Evolutionary conservation across 2,888 invertebrate species (phyloP).

Genomic region (Drosophila anomalata): DNA sequence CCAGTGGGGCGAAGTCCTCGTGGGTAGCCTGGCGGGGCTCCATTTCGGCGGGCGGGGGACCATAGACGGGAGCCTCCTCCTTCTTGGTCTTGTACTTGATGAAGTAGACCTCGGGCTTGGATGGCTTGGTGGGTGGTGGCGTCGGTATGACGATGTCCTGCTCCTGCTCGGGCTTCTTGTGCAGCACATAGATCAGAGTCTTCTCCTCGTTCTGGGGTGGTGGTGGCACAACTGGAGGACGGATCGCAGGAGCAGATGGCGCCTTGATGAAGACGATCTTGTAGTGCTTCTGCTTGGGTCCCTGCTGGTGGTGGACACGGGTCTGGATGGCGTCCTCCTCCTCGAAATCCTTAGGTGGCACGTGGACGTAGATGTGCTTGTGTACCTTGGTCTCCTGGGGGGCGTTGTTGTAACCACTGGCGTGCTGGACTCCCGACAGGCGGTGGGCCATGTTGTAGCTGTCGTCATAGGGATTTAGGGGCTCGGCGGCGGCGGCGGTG

Average conservation of each 20-base stretch:
- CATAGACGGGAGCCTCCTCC: constrained; percentile 80
- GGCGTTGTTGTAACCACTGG: constrained; percentile 73
- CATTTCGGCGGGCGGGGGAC: constrained; percentile 74
- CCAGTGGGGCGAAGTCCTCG: constrained; percentile 52
- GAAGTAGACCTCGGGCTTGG: constrained; percentile 95
- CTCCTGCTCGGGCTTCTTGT: constrained; percentile 93
- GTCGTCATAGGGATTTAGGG: constrained; percentile 63
- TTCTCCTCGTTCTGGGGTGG: constrained; percentile 93
- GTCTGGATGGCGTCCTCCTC: constrained; percentile 79
- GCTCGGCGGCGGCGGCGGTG: constrained; percentile 42
- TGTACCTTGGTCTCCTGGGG: constrained; percentile 76
- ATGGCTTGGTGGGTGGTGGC: constrained; percentile 91
- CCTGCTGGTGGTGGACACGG: constrained; percentile 79
- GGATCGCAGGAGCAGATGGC: constrained; percentile 91
- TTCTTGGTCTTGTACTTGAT: constrained; percentile 85
- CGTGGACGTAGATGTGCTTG: constrained; percentile 83
- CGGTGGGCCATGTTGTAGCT: constrained; percentile 81
- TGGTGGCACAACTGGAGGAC: constrained; percentile 90
- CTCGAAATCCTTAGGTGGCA: constrained; percentile 82
- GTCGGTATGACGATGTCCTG: constrained; percentile 91
- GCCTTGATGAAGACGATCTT: constrained; percentile 97
- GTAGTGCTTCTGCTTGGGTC: constrained; percentile 93
- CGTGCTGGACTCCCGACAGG: constrained; percentile 68
- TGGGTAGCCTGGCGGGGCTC: constrained; percentile 64
- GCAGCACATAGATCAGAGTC: constrained; percentile 93